phyloP scores from a whole-genome alignment of 2,888 invertebrate genomes.

The Pristionchus entomophagus region DNA sequence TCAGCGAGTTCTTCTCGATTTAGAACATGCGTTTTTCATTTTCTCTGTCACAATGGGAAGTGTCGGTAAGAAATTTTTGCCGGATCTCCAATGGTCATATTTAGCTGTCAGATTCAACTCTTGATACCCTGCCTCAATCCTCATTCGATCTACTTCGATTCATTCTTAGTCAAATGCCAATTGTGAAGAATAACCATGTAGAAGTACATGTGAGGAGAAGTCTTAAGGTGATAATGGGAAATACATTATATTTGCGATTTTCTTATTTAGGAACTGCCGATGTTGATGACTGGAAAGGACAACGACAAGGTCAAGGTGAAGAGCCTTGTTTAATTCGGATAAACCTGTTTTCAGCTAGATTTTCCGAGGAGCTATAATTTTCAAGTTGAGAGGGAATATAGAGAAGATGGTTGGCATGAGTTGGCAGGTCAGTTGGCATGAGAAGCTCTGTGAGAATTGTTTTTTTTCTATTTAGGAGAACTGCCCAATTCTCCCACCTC shows the following conservation, averaged over 20 bases:
- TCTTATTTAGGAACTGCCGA: neutral
- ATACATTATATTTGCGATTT: neutral
- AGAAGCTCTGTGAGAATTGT: too few species aligned
- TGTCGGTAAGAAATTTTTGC: neutral
- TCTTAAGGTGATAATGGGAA: neutral
- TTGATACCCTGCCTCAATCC: neutral
- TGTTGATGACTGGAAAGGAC: neutral
- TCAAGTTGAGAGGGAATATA: neutral
- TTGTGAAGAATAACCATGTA: neutral
- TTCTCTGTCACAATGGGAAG: neutral
- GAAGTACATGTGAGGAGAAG: neutral
- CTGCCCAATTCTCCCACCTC: neutral
- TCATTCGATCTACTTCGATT: neutral
- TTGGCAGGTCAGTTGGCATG: neutral
- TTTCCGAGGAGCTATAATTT: neutral
- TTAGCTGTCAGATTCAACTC: neutral
- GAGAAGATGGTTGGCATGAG: neutral
- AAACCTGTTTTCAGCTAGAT: neutral
- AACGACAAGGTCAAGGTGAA: neutral
- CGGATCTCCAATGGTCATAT: too few species aligned
- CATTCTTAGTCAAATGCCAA: neutral
- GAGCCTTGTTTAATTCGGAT: too few species aligned
- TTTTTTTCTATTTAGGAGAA: neutral
- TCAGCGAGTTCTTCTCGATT: neutral
- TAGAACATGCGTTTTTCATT: neutral